These are phyloP conservation scores for Chrysochloris asiatica DNA, from an alignment of 2,113 vertebrate species.

Conservation along the genomic window DNA sequence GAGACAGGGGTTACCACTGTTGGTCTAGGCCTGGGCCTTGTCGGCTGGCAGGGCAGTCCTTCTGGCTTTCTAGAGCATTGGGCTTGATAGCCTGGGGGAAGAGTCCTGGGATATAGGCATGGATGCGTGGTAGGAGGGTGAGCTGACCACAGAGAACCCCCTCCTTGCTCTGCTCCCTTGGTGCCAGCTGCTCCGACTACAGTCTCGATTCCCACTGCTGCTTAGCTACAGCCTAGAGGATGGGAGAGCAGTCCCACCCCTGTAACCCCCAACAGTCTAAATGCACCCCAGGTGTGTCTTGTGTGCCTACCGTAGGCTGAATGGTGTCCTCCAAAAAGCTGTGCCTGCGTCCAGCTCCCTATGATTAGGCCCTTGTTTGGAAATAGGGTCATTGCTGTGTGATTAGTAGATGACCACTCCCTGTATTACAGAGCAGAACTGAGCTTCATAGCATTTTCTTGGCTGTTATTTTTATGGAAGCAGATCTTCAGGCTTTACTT, in stretches of 20 bases:
- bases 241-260: background rate
- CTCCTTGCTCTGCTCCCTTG: background rate
- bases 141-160: background rate
- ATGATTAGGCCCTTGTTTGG: background rate
- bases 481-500: background rate
- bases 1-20: background rate
- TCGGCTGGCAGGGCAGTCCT: background rate
- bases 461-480: background rate
- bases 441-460: background rate
- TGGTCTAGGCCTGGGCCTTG: background rate
- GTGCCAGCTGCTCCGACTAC: constrained; percentile 28
- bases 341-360: no score
- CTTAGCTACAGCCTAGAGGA: background rate
- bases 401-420: background rate
- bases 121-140: background rate
- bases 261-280: background rate
- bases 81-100: background rate
- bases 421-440: background rate
- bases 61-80: background rate
- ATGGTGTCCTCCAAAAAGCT: background rate
- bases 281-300: background rate
- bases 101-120: background rate
- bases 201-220: background rate
- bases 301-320: accelerated
- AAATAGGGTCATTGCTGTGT: background rate